Evolutionary conservation across 1,140 invertebrate species (phyloP).

Genomic region (Pseudomyrmex sp.): DNA sequence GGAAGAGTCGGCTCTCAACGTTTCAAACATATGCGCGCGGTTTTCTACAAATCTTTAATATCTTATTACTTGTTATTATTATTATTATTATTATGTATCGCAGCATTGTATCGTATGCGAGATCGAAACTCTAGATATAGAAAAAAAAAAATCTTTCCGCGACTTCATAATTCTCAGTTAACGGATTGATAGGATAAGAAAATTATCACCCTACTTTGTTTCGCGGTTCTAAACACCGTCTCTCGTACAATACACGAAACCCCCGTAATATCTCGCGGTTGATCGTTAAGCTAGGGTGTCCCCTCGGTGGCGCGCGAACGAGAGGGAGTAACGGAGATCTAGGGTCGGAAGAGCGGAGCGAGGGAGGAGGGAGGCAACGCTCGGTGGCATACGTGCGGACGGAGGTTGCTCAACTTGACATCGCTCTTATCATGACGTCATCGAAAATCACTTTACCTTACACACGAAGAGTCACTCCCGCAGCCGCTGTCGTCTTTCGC

Average conservation of each 20-base stretch:
- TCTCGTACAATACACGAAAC: conserved; percentile 12
- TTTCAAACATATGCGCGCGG: too few species aligned
- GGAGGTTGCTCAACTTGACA: conserved; percentile 76
- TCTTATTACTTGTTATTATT: too few species aligned
- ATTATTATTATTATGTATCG: background rate
- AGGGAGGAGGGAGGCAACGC: conserved; percentile 4
- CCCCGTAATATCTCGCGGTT: conserved; percentile 43
- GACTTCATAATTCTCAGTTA: background rate
- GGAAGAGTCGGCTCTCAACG: background rate
- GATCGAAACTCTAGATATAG: too few species aligned
- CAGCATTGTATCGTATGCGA: background rate
- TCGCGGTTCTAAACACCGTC: background rate
- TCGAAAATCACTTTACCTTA: conserved; percentile 73
- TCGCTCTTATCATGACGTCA: conserved; percentile 68
- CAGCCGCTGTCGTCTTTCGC: conserved; percentile 36
- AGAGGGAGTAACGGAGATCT: background rate
- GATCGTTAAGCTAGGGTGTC: conserved; percentile 38
- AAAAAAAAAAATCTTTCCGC: too few species aligned
- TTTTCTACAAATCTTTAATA: too few species aligned
- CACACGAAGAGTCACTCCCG: conserved; percentile 54
- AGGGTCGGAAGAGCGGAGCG: background rate
- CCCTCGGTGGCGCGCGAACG: conserved; percentile 4
- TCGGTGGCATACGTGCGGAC: conserved; percentile 50
- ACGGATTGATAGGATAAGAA: background rate
- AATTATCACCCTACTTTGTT: background rate